Evolutionary conservation across 2,797 vertebrate genomes (phyloP).

Genomic region (Nannoperca australis): DNA sequence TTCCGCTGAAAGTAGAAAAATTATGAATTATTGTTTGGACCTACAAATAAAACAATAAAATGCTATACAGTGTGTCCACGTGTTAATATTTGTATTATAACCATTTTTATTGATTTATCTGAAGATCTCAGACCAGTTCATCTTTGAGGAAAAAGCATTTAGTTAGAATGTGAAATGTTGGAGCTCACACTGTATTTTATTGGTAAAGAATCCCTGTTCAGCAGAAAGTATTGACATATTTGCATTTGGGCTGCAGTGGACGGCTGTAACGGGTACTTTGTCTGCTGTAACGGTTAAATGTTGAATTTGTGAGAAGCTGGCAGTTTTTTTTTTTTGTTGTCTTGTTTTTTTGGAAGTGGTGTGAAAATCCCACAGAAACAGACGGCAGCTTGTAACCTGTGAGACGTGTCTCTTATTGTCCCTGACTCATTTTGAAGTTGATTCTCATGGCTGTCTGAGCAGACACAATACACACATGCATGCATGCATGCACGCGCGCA

Average conservation of each 20-base stretch:
- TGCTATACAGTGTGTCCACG: too few species aligned
- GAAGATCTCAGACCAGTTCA: background rate
- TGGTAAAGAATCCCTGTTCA: background rate
- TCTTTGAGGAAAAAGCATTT: background rate
- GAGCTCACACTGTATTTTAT: background rate
- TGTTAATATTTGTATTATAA: background rate
- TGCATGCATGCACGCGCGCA: too few species aligned
- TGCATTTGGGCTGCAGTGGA: background rate
- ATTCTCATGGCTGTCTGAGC: conserved; percentile 49
- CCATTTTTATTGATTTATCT: background rate
- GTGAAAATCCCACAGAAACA: conserved; percentile 27
- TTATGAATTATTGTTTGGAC: background rate
- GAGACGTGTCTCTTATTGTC: conserved; percentile 16
- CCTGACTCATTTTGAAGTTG: conserved; percentile 42
- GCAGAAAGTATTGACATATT: background rate
- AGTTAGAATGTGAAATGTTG: background rate
- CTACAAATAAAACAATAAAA: background rate
- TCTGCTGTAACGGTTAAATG: background rate
- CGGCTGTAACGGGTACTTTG: background rate
- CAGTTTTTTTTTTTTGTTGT: background rate
- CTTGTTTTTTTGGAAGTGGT: background rate
- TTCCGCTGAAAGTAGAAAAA: background rate
- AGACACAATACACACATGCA: conserved; percentile 49
- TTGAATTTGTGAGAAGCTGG: background rate
- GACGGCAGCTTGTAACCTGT: conserved; percentile 16